These are phyloP conservation scores for Apogon talboti DNA, from an alignment of 2,797 vertebrate species.

Conservation along the genomic window DNA sequence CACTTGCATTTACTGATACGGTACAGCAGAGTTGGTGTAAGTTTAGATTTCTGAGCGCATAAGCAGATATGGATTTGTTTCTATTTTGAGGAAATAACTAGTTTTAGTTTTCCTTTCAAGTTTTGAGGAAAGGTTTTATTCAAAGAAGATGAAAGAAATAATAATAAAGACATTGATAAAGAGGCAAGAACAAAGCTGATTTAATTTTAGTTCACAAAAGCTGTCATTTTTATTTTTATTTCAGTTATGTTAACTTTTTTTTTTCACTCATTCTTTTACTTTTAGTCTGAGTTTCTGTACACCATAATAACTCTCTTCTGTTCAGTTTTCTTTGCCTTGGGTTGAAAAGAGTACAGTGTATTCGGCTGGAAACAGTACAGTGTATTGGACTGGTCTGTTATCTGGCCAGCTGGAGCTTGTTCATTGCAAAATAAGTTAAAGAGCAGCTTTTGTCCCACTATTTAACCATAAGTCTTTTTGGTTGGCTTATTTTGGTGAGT, in stretches of 20 bases:
- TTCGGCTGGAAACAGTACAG: background rate
- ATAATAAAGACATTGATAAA: too few relatives aligned
- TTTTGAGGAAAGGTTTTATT: too few relatives aligned
- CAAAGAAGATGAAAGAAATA: too few relatives aligned
- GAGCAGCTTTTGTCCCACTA: slow-evolving; percentile 55
- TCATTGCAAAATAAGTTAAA: slow-evolving; percentile 57
- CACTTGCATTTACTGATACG: background rate
- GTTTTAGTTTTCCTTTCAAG: too few relatives aligned
- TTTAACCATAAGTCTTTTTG: slow-evolving; percentile 68
- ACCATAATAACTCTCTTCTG: too few relatives aligned
- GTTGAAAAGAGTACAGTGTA: slow-evolving; percentile 15
- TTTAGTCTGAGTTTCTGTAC: too few relatives aligned
- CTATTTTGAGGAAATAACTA: too few relatives aligned
- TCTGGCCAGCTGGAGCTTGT: slow-evolving; percentile 33
- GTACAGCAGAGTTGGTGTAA: background rate
- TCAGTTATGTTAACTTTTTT: too few relatives aligned
- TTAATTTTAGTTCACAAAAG: too few relatives aligned
- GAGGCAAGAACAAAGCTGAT: too few relatives aligned
- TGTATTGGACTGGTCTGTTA: slow-evolving; percentile 14
- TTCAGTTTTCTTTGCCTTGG: background rate
- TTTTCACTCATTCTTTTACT: too few relatives aligned
- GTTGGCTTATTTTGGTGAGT: slow-evolving; percentile 65
- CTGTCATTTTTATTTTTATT: too few relatives aligned
- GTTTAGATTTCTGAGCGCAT: background rate
- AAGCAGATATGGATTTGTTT: background rate